These are phyloP conservation scores for Callocephalon fimbriatum DNA, from an alignment of 2,113 vertebrate species.

Conservation along the genomic window DNA sequence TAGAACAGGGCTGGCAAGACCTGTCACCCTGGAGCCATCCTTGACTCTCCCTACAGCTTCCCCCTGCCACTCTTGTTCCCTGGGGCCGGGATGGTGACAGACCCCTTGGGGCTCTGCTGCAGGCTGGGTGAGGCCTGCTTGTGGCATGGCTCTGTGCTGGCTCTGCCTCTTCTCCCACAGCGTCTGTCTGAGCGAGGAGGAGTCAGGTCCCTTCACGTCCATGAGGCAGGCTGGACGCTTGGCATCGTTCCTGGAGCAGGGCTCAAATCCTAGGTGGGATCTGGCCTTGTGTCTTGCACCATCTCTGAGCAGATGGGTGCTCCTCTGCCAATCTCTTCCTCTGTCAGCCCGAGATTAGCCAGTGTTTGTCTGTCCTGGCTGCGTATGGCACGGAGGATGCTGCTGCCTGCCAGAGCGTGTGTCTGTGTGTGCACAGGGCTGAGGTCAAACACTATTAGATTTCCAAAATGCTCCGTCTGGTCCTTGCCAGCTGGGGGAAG, in stretches of 20 bases:
- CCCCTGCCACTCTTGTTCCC: background rate
- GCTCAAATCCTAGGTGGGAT: background rate
- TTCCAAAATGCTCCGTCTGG: background rate
- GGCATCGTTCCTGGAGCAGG: fast-evolving
- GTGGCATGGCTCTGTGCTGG: background rate
- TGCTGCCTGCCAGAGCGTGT: background rate
- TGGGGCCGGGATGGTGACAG: background rate
- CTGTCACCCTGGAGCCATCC: background rate
- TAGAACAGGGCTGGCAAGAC: background rate
- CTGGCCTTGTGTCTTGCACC: fast-evolving
- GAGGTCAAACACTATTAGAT: background rate
- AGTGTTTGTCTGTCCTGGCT: background rate
- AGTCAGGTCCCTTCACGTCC: background rate
- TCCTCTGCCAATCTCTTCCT: background rate
- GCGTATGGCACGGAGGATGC: background rate
- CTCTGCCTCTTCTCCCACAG: background rate
- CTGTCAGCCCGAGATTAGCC: background rate
- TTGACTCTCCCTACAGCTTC: background rate
- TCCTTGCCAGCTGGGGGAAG: background rate
- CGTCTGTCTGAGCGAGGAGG: fast-evolving
- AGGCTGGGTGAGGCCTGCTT: background rate
- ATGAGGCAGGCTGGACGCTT: background rate
- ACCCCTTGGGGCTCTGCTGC: background rate
- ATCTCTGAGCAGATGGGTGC: fast-evolving
- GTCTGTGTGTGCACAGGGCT: background rate